Evolutionary conservation across 1,140 invertebrate genomes (phyloP).

Genomic region (Pseudomyrmex pallidus): DNA sequence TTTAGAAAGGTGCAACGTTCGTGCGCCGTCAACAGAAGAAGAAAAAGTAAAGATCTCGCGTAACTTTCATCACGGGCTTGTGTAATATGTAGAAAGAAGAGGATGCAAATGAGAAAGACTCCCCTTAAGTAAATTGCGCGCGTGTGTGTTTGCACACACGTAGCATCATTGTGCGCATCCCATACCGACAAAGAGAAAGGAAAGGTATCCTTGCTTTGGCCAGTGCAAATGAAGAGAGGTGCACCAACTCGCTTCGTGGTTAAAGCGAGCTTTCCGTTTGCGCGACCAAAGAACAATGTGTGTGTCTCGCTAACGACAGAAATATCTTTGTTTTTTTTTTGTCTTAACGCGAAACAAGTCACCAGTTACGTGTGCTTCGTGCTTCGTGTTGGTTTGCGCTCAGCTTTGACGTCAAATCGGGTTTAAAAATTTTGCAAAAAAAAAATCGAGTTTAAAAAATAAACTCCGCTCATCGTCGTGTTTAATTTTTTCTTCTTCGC

Average conservation of each 20-base stretch:
- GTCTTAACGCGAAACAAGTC: neutral
- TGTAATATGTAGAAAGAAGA: slow-evolving; percentile 4
- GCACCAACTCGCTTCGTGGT: slow-evolving; percentile 20
- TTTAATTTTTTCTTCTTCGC: neutral
- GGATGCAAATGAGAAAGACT: slow-evolving; percentile 55
- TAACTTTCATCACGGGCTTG: neutral
- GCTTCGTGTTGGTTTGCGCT: neutral
- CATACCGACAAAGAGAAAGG: slow-evolving; percentile 54
- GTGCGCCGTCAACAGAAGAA: too few species aligned
- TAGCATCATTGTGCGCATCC: slow-evolving; percentile 21
- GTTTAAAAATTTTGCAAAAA: neutral
- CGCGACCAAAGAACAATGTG: slow-evolving; percentile 23
- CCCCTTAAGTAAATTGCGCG: slow-evolving; percentile 32
- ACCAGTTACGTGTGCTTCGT: neutral
- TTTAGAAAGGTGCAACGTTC: neutral
- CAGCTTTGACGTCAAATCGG: neutral
- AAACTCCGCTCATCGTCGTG: too few species aligned
- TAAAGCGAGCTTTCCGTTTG: slow-evolving; percentile 43
- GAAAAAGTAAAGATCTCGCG: slow-evolving; percentile 8
- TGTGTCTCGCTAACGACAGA: slow-evolving; percentile 21
- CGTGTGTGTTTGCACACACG: neutral
- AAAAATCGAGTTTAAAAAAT: neutral
- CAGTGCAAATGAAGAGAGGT: neutral
- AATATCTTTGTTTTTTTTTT: slow-evolving; percentile 55
- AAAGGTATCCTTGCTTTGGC: slow-evolving; percentile 36